Evolutionary conservation across 2,888 invertebrate genomes (phyloP).

Genomic region (Pachliopta kotzebuea): DNA sequence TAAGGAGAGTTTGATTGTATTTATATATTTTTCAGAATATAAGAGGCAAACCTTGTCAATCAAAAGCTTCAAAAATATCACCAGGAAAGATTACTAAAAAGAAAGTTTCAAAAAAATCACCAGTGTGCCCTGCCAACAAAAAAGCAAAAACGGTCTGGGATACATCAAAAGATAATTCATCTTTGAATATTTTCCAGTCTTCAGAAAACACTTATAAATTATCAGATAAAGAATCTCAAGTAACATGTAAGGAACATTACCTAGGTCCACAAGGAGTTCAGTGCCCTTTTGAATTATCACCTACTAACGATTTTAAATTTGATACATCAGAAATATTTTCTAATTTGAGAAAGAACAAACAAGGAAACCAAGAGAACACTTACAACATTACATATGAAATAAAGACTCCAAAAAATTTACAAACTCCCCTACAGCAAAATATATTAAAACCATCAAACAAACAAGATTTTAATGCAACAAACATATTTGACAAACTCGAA

Average conservation of each 20-base stretch:
- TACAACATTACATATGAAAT: constrained; percentile 54
- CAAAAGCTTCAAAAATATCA: constrained; percentile 58
- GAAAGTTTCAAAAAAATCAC: constrained; percentile 61
- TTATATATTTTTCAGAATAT: constrained; percentile 52
- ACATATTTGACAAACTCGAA: constrained; percentile 66
- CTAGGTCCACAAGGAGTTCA: constrained; percentile 43
- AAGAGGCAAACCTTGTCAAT: constrained; percentile 50
- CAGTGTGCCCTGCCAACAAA: constrained; percentile 61
- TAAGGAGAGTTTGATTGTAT: background rate
- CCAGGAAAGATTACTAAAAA: constrained; percentile 65
- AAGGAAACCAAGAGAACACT: constrained; percentile 52
- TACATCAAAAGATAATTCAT: constrained; percentile 52
- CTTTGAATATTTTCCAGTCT: constrained; percentile 48
- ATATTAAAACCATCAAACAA: constrained; percentile 59
- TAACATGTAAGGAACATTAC: constrained; percentile 46
- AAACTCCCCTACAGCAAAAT: constrained; percentile 42
- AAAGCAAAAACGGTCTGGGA: constrained; percentile 58
- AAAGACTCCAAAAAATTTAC: constrained; percentile 32
- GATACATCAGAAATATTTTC: constrained; percentile 69
- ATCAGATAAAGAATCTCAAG: constrained; percentile 54
- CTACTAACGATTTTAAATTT: constrained; percentile 57
- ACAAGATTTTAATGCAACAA: constrained; percentile 44
- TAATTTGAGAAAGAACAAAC: constrained; percentile 49
- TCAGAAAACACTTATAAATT: constrained; percentile 46
- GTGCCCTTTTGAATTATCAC: constrained; percentile 64